These are phyloP conservation scores for Megaceryle alcyon DNA, from an alignment of 2,797 vertebrate species.

Conservation along the genomic window DNA sequence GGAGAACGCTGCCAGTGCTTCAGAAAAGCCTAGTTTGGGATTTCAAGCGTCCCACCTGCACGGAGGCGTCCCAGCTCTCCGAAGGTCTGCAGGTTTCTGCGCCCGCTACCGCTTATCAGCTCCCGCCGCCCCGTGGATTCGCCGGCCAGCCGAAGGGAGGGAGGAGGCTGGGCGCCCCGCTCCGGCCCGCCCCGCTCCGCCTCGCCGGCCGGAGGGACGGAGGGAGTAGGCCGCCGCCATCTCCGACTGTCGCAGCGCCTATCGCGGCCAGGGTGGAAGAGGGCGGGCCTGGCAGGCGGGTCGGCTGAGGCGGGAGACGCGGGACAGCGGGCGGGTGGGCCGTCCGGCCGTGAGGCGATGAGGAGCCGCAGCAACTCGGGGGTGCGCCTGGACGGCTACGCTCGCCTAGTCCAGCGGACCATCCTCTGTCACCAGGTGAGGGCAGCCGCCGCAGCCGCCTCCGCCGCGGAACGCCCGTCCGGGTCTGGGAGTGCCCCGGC, in stretches of 20 bases:
- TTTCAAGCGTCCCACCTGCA: rapidly evolving
- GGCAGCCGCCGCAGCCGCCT: not conserved
- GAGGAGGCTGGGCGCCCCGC: not conserved
- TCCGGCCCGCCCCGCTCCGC: not conserved
- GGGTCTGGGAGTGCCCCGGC: not conserved
- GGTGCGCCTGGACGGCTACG: conserved; percentile 92
- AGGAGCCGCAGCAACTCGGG: conserved; percentile 97
- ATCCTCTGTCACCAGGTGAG: conserved; percentile 94
- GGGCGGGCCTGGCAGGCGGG: not conserved
- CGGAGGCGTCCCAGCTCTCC: not conserved
- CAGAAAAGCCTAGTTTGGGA: too few species aligned
- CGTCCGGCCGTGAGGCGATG: conserved; percentile 72
- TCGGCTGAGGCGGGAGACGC: not conserved
- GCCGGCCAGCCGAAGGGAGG: not conserved
- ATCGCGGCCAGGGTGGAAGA: too few species aligned
- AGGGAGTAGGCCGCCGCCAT: not conserved
- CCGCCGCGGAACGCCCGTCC: too few species aligned
- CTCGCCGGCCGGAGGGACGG: not conserved
- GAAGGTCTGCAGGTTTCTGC: not conserved
- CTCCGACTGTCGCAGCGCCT: not conserved
- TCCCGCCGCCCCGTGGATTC: too few species aligned
- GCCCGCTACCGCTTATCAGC: too few species aligned
- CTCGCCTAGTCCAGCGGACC: conserved; percentile 91
- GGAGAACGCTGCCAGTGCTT: not conserved
- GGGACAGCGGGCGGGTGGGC: not conserved